These are phyloP conservation scores for Perodicticus potto DNA, from an alignment of 2,797 vertebrate genomes.

Conservation along the genomic window DNA sequence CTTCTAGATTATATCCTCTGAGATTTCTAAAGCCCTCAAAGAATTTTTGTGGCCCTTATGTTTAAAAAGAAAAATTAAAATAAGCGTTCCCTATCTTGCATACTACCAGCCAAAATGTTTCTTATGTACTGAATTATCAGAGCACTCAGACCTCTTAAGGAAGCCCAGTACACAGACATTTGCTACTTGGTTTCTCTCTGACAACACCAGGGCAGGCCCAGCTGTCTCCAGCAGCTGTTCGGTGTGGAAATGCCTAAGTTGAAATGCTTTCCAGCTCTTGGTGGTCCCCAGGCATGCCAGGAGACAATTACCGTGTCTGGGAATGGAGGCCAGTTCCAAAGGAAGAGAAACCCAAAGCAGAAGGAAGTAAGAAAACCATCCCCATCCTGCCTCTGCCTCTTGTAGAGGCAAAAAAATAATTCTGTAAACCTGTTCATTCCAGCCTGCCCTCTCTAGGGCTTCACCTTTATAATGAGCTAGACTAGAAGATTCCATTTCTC, in stretches of 20 bases:
- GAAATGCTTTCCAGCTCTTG: background rate
- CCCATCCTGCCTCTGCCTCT: slow-evolving; percentile 64
- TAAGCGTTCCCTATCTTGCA: background rate
- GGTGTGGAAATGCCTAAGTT: background rate
- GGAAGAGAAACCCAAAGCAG: slow-evolving; percentile 64
- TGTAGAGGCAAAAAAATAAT: slow-evolving; percentile 78
- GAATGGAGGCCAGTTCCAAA: slow-evolving; percentile 75
- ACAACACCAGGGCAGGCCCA: background rate
- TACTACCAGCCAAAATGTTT: background rate
- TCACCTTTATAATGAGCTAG: slow-evolving; percentile 88
- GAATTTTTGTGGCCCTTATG: background rate
- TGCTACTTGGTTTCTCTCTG: slow-evolving; percentile 29
- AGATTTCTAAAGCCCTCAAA: slow-evolving; percentile 46
- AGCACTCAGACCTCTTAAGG: background rate
- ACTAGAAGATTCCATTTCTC: slow-evolving; percentile 86
- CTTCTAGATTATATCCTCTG: background rate
- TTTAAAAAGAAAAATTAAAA: slow-evolving; percentile 41
- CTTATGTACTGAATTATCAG: background rate
- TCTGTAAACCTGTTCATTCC: slow-evolving; percentile 86
- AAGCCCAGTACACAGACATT: background rate
- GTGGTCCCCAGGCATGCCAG: background rate
- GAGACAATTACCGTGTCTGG: background rate
- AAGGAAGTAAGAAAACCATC: slow-evolving; percentile 52
- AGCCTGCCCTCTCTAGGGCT: slow-evolving; percentile 86
- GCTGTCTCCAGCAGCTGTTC: slow-evolving; percentile 61